Evolutionary conservation across 30 jellyfish, hydroid and myxozoan species (phyloP).

Genomic region (Chrysaora quinquecirrha): DNA sequence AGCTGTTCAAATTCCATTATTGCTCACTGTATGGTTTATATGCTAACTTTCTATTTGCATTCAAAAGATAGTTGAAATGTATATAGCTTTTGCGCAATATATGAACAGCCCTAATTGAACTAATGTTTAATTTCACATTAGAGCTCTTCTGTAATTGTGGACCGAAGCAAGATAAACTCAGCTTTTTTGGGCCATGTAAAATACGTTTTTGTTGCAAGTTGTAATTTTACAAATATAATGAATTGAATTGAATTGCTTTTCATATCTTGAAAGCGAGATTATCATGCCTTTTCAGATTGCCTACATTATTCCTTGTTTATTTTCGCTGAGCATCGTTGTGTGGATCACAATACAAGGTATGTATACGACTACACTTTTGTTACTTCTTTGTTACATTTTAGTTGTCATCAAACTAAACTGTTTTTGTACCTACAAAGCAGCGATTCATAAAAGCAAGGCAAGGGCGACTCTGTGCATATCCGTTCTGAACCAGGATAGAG

Average conservation of each 20-base stretch:
- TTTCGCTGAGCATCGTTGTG: constrained; percentile 27
- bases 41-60: no score
- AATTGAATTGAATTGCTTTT: no score
- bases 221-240: no score
- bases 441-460: no score
- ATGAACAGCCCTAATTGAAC: no score
- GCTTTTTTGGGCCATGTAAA: neutral
- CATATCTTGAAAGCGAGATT: no score
- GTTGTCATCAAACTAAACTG: neutral
- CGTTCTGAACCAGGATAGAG: no score
- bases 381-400: neutral
- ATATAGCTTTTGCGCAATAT: no score
- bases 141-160: neutral
- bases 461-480: no score
- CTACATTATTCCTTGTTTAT: constrained; percentile 47
- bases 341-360: constrained; percentile 45
- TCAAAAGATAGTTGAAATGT: no score
- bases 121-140: neutral
- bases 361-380: neutral
- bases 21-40: no score
- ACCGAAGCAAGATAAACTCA: neutral
- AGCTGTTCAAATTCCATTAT: neutral
- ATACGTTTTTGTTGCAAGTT: neutral
- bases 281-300: constrained; percentile 37
- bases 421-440: no score